Conservation (phyloP, 2,888 invertebrate genomes). For the Drosophila formosana region DNA sequence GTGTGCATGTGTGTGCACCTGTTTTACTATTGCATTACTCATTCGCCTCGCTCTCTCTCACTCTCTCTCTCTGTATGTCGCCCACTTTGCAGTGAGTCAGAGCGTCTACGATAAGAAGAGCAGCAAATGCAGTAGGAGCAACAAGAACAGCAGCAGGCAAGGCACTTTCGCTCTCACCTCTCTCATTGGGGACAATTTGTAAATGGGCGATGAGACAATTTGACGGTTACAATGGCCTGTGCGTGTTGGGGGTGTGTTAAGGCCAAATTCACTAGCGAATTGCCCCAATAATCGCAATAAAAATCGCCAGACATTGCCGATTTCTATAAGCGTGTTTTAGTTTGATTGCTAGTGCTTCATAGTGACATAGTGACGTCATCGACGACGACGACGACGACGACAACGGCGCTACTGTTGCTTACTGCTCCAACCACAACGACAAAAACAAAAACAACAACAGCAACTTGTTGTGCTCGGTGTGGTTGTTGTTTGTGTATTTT, state of each 20-base stretch:
- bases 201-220: conserved; percentile 26
- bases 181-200: conserved; percentile 20
- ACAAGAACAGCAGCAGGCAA: neutral
- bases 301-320: conserved; percentile 28
- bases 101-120: conserved; percentile 23
- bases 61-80: neutral
- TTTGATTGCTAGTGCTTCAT: conserved; percentile 9
- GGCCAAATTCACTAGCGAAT: conserved; percentile 34
- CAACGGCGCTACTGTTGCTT: conserved; percentile 16
- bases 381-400: conserved; percentile 22
- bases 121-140: conserved; percentile 7
- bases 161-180: conserved; percentile 24
- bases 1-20: conserved; percentile 23
- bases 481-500: conserved; percentile 37
- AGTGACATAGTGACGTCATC: conserved; percentile 65
- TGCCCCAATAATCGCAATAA: conserved; percentile 27
- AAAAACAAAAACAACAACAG: conserved; percentile 28
- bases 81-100: conserved; percentile 33
- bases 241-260: conserved; percentile 39
- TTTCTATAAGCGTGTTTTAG: neutral
- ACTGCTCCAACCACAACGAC: conserved; percentile 6
- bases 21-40: conserved; percentile 54
- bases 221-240: conserved; percentile 36
- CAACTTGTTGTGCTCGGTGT: conserved; percentile 52
- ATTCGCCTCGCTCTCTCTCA: conserved; percentile 22